Base-by-base conservation (phyloP, 2,888 invertebrate species). In the Litoditis marina region DNA sequence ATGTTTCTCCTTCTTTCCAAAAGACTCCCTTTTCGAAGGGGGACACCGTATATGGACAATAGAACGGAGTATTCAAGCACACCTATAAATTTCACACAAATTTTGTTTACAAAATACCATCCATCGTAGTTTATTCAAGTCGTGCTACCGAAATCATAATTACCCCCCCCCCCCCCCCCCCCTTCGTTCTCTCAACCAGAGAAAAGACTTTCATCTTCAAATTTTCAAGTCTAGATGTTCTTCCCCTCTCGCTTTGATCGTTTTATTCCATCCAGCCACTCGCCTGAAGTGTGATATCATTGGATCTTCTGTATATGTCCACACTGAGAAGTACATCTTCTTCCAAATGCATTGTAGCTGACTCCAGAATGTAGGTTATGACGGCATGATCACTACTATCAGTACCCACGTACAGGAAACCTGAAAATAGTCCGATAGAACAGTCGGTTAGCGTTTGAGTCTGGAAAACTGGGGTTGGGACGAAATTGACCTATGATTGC, bases 271-370 rank as follows among this genome's bases (percentile, higher is more conserved):
- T n/a, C n/a, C n/a, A n/a, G 16, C 4, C 11, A 34, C 47, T n/a
- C 16, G 67, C 73, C 63, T 76, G 78, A 19, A 78, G 66, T 2
- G 73, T 70, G 19, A 78, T 78, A 30, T 78, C 77, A 47, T 73
- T 77, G 25, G 76, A 73, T 44, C 77, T 64, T 46, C 77, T 66
- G 61, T 77, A 78, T 27, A 78, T 55, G 53, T 78, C 78, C 58
- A 78, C 71, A 7, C 52, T 44, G 27, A 78, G 55, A 7, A 66
- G 55, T 16, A 76, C 61, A 50, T 77, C 74, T 13, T 68, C 73
- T n/a, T 68, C 63, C 2, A 75, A 60, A 11, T 62, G 56, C 31
- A 78, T 64, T 39, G 63, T 57, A 4, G 76, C 69, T 2, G 78
- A 78, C 44, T 78, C 76, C 27, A 78, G 56, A 19, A 78, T 68